Evolutionary conservation across 2,113 vertebrate species (phyloP).

Genomic region (Sander vitreus): DNA sequence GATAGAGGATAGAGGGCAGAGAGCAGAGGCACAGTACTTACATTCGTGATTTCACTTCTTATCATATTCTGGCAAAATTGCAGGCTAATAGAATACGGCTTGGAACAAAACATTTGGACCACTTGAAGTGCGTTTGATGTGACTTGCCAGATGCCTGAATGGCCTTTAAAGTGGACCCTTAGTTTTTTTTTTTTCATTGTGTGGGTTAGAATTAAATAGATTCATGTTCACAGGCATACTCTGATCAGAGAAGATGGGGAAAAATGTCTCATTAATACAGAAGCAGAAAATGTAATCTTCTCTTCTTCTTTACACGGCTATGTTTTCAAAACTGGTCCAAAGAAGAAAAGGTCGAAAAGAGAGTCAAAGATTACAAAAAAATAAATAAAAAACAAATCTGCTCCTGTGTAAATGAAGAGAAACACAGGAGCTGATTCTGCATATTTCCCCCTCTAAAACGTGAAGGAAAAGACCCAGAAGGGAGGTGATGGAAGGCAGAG

Average conservation of each 20-base stretch:
- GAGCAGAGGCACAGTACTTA: conserved; percentile 11
- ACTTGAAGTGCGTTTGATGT: conserved; percentile 30
- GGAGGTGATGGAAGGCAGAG: conserved; percentile 26
- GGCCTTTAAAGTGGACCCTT: conserved; percentile 38
- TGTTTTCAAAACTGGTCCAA: conserved; percentile 13
- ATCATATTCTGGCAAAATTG: conserved; percentile 57
- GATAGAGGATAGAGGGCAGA: conserved; percentile 6
- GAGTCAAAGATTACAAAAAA: neutral
- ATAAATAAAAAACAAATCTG: conserved; percentile 21
- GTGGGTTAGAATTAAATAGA: conserved; percentile 41
- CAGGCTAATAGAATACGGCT: conserved; percentile 34
- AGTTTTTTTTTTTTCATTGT: conserved; percentile 32
- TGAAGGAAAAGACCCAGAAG: conserved; percentile 27
- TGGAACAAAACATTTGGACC: conserved; percentile 50
- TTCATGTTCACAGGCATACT: conserved; percentile 24
- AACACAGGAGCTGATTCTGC: conserved; percentile 47
- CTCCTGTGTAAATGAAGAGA: conserved; percentile 23
- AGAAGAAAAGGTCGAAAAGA: neutral
- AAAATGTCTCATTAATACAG: neutral
- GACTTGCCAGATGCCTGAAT: conserved; percentile 45
- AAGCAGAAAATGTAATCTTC: neutral
- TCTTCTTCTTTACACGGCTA: neutral
- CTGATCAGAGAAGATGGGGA: conserved; percentile 20
- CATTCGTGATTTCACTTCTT: conserved; percentile 41
- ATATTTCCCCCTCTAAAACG: conserved; percentile 21